Evolutionary conservation across 30 jellyfish, hydroid and myxozoan species (phyloP).

Genomic region (Turritopsis rubra): DNA sequence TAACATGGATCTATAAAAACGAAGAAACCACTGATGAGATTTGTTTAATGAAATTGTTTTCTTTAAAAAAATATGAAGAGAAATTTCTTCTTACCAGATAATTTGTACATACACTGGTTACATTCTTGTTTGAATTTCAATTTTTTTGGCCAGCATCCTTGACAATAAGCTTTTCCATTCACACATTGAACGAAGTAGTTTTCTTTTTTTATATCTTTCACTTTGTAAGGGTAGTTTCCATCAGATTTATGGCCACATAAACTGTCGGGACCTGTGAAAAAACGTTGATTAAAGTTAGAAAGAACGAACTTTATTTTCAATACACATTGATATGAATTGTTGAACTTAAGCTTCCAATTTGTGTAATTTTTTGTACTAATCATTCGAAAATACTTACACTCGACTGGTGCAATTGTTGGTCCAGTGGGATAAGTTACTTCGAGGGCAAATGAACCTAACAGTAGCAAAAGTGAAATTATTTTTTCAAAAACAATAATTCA

Average conservation of each 20-base stretch:
- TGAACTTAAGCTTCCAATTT: neutral
- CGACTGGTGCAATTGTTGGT: conserved; percentile 13
- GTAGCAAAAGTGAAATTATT: neutral
- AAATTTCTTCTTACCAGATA: conserved; percentile 2
- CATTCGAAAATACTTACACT: neutral
- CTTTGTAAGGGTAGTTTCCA: conserved; percentile 16
- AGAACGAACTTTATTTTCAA: neutral
- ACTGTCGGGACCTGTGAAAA: neutral
- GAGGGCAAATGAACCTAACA: conserved; percentile 1
- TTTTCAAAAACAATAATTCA: neutral
- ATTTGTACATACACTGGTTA: conserved; percentile 28
- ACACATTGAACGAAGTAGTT: conserved; percentile 29
- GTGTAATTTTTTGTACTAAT: neutral
- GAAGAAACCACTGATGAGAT: neutral
- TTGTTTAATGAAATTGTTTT: neutral
- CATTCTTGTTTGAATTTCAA: conserved; percentile 15
- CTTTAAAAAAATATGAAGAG: neutral
- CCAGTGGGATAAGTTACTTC: neutral
- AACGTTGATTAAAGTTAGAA: neutral
- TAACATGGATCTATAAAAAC: neutral
- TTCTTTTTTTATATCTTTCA: neutral
- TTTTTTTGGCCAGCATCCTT: conserved; percentile 31
- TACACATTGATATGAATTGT: too few relatives aligned
- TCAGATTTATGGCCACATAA: conserved; percentile 12
- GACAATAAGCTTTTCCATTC: conserved; percentile 21